phyloP scores from a whole-genome alignment of 2,797 vertebrate genomes.

The Acropternis orthonyx region DNA sequence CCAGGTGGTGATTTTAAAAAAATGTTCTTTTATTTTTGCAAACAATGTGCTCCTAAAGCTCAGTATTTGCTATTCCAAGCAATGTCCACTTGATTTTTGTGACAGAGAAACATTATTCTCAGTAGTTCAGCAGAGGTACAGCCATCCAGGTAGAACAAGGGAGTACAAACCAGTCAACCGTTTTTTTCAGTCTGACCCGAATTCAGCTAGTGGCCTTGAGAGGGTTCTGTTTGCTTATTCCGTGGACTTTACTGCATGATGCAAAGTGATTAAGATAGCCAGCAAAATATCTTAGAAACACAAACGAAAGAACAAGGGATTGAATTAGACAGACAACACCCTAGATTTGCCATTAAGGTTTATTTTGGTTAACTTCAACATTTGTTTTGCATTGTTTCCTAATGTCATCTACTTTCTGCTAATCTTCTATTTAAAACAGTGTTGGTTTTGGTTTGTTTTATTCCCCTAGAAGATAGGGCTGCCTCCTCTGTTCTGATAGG shows the following conservation, averaged over 20 bases:
- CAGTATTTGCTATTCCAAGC: not conserved
- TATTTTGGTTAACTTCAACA: not conserved
- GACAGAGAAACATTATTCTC: not conserved
- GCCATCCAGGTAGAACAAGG: not conserved
- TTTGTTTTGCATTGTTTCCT: slow-evolving; percentile 13
- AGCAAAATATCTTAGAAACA: slow-evolving; percentile 7
- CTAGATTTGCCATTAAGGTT: not conserved
- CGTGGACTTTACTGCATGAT: not conserved
- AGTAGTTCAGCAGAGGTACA: not conserved
- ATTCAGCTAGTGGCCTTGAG: slow-evolving; percentile 6
- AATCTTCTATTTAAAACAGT: not conserved
- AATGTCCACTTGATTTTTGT: not conserved
- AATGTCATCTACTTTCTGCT: not conserved
- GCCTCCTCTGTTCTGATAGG: not conserved
- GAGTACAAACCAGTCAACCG: not conserved
- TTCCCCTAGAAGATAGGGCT: not conserved
- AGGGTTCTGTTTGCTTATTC: not conserved
- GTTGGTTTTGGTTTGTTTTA: not conserved
- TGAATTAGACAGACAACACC: not conserved
- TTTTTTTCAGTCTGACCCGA: slow-evolving; percentile 28
- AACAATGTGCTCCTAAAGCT: not conserved
- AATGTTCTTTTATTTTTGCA: not conserved
- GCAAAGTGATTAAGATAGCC: slow-evolving; percentile 38
- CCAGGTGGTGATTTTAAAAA: not conserved
- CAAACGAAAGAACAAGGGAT: not conserved